A percentile compares a stretch with the other conserved stretches of the same genome.
phyloP scores from a whole-genome alignment of 2,797 vertebrate species.

The Onychomys torridus region DNA sequence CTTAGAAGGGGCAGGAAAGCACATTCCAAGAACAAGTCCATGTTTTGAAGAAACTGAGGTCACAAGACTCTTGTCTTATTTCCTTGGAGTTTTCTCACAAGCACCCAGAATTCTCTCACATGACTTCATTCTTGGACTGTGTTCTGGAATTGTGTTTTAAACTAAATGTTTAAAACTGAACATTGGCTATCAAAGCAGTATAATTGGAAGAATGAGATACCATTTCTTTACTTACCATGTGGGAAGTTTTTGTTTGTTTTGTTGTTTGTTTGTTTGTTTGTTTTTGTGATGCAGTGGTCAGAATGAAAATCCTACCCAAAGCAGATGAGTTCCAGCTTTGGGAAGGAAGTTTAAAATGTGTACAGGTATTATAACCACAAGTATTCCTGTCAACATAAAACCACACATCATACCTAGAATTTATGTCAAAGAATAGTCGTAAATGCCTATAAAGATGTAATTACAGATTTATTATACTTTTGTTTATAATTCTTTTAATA shows the following conservation, averaged over 20 bases:
- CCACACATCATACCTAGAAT: constrained; percentile 1
- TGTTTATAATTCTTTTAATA: constrained; percentile 59
- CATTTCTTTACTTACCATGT: background rate
- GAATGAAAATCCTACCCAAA: background rate
- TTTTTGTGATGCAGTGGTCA: background rate
- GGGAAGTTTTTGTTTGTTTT: background rate
- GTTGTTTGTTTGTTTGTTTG: background rate
- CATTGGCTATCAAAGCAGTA: background rate
- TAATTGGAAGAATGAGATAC: background rate
- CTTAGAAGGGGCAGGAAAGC: background rate
- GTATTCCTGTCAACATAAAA: constrained; percentile 4
- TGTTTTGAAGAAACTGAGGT: background rate
- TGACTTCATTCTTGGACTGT: background rate
- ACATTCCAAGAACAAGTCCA: background rate
- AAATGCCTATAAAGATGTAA: background rate
- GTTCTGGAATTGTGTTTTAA: background rate
- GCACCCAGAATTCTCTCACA: background rate
- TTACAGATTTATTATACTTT: constrained; percentile 37
- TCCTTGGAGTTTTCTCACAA: background rate
- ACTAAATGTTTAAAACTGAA: background rate
- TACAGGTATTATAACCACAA: background rate
- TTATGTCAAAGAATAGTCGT: constrained; percentile 35
- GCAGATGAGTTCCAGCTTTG: background rate
- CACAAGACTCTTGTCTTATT: background rate
- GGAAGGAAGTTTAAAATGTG: background rate